Percentiles rank a stretch among this genome's conserved stretches.
phyloP scores from a whole-genome alignment of 1,140 invertebrate species.

The Neomicropteryx cornuta region DNA sequence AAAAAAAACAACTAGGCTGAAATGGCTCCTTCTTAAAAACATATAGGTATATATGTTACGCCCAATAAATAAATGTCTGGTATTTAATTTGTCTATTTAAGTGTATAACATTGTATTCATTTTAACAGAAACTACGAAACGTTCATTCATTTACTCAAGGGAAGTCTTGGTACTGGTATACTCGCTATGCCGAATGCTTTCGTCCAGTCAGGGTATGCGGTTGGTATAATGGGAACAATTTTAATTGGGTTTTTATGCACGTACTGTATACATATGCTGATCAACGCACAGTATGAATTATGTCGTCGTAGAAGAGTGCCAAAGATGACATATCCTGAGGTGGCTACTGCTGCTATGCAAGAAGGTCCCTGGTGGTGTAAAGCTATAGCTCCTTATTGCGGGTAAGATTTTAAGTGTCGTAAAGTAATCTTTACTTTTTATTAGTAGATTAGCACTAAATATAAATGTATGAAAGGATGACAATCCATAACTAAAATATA shows the following conservation, averaged over 20 bases:
- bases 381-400: slow-evolving; percentile 45
- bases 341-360: slow-evolving; percentile 44
- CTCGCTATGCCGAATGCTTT: slow-evolving; percentile 77
- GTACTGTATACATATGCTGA: slow-evolving; percentile 68
- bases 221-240: slow-evolving; percentile 52
- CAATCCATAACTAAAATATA: no score
- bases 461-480: no score
- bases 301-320: slow-evolving; percentile 53
- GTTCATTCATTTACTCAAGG: slow-evolving; percentile 63
- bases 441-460: no score
- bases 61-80: no score
- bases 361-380: slow-evolving; percentile 48
- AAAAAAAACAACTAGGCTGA: no score
- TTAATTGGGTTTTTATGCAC: slow-evolving; percentile 64
- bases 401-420: slow-evolving; percentile 18
- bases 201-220: slow-evolving; percentile 56
- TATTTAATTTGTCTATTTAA: no score
- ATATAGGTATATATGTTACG: no score
- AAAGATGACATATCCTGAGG: slow-evolving; percentile 49
- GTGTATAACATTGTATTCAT: no score
- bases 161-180: slow-evolving; percentile 75
- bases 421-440: no score
- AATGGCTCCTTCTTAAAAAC: no score
- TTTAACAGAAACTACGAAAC: slow-evolving; percentile 56
- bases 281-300: slow-evolving; percentile 54